Percentiles rank a stretch among this genome's conserved stretches.
phyloP scores from a whole-genome alignment of 2,113 vertebrate genomes.

The Protomyctophum bolini region DNA sequence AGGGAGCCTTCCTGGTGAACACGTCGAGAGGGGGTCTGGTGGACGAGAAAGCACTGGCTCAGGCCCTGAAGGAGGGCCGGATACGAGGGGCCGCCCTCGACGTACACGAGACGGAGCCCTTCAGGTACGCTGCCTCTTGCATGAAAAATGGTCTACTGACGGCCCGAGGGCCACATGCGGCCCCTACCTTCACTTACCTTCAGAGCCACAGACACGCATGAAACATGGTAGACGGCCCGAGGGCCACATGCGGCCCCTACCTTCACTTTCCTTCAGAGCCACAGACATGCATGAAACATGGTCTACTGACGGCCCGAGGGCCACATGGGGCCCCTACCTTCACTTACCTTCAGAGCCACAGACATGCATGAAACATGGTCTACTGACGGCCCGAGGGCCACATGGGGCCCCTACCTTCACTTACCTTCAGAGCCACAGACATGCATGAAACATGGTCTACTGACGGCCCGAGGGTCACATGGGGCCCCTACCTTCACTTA shows the following conservation, averaged over 20 bases:
- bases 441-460: no score
- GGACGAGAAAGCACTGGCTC: slow-evolving; percentile 89
- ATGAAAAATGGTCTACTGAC: no score
- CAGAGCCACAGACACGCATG: slow-evolving; percentile 1
- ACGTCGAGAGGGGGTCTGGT: slow-evolving; percentile 88
- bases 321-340: neutral
- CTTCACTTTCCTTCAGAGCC: no score
- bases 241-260: slow-evolving; percentile 40
- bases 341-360: neutral
- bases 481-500: neutral
- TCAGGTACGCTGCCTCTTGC: slow-evolving; percentile 76
- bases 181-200: neutral
- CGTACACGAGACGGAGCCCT: slow-evolving; percentile 89
- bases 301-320: neutral
- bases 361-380: no score
- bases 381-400: no score
- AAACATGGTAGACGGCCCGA: no score
- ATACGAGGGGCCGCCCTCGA: slow-evolving; percentile 90
- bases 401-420: neutral
- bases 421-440: no score
- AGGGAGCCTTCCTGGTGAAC: slow-evolving; percentile 90
- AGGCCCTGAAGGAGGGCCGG: slow-evolving; percentile 89
- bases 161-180: neutral
- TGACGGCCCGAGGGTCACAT: neutral
- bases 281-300: no score